Conservation (phyloP, 2,797 vertebrate genomes). For the Poeciliopsis presidionis region DNA sequence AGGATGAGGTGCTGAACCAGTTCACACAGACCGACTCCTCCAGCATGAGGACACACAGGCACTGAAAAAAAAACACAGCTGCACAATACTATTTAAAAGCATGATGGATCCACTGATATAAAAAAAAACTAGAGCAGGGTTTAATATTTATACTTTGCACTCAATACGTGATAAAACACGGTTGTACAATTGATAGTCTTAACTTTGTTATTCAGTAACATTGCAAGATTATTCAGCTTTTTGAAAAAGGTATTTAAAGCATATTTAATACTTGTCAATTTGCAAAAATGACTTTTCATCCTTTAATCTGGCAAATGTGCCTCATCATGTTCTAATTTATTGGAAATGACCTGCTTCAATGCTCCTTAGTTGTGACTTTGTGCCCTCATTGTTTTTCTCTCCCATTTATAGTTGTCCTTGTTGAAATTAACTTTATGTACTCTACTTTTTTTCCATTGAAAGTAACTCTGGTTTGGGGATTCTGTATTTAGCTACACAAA, state of each 20-base stretch:
- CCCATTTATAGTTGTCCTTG: neutral
- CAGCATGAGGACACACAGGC: constrained; percentile 87
- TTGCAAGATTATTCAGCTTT: neutral
- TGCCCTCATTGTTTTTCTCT: neutral
- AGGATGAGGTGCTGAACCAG: constrained; percentile 86
- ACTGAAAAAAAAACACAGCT: constrained; percentile 61
- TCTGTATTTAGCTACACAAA: neutral
- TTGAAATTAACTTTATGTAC: neutral
- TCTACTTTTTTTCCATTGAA: neutral
- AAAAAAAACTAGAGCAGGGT: neutral
- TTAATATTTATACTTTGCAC: neutral
- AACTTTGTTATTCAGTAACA: neutral
- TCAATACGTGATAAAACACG: neutral
- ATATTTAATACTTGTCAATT: too few relatives aligned
- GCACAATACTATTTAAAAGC: neutral
- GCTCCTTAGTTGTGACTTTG: neutral
- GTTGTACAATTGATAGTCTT: neutral
- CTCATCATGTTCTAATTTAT: too few relatives aligned
- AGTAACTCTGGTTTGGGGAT: neutral
- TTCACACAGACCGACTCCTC: constrained; percentile 87
- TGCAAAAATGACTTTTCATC: too few relatives aligned
- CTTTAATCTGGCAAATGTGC: too few relatives aligned
- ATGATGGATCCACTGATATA: neutral
- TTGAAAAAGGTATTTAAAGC: too few relatives aligned
- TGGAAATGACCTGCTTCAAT: neutral